Conservation (phyloP, 2,113 vertebrate species). For the Oreochromis spilurus region DNA sequence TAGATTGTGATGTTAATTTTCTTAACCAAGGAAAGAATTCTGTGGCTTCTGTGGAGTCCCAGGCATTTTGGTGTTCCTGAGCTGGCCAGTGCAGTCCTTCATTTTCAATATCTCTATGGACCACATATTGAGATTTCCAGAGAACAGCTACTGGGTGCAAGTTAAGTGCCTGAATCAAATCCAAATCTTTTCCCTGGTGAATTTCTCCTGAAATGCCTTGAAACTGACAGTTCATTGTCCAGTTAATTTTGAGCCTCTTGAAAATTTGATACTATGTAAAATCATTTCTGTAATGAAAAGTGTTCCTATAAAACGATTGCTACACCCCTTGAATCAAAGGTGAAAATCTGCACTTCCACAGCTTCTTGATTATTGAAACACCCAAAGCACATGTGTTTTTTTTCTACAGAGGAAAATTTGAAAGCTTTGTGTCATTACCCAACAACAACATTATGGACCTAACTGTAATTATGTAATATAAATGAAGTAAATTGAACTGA, state of each 20-base stretch:
- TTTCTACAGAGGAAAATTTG: not conserved
- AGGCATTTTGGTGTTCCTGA: not conserved
- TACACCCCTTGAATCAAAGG: not conserved
- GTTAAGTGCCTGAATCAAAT: not conserved
- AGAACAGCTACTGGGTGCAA: not conserved
- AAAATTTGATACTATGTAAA: not conserved
- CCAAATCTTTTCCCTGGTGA: not conserved
- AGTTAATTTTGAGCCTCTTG: not conserved
- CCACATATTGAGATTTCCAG: not conserved
- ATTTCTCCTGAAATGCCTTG: not conserved
- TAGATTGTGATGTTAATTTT: not conserved
- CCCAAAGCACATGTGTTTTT: not conserved
- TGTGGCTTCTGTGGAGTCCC: not conserved
- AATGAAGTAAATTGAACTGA: not conserved
- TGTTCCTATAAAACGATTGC: not conserved
- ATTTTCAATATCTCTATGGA: not conserved
- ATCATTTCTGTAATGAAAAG: not conserved
- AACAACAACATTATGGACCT: rapidly evolving
- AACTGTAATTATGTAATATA: not conserved
- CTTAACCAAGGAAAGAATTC: not conserved
- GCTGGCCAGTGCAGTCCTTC: not conserved
- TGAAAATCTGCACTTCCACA: not conserved
- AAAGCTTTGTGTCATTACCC: not conserved
- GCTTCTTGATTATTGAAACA: not conserved
- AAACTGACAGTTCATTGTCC: not conserved